A percentile compares a stretch with the other conserved stretches of the same genome.
Evolutionary conservation across 2,888 invertebrate genomes (phyloP).

Genomic region (Latrodectus elegans): DNA sequence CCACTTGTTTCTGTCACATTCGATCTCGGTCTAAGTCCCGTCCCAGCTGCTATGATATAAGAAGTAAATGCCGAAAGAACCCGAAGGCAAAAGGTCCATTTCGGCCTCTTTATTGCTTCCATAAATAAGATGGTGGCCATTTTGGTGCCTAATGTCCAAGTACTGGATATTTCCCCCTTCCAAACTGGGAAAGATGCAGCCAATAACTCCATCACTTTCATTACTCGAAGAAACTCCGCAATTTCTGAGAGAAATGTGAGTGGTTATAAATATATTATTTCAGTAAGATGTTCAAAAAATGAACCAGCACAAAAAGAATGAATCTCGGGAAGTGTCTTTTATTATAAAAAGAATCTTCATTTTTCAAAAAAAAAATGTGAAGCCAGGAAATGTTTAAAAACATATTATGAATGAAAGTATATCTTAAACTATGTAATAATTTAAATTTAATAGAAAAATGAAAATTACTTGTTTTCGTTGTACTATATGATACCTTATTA

Average conservation of each 20-base stretch:
- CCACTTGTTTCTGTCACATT: slow-evolving; percentile 11
- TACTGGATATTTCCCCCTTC: slow-evolving; percentile 28
- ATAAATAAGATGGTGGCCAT: slow-evolving; percentile 55
- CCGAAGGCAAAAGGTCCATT: slow-evolving; percentile 14
- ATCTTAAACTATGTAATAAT: too few relatives aligned
- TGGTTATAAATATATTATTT: slow-evolving; percentile 1
- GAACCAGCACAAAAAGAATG: not conserved
- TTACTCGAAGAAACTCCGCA: slow-evolving; percentile 15
- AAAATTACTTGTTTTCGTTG: too few relatives aligned
- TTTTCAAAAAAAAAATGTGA: too few relatives aligned
- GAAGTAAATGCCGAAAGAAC: slow-evolving; percentile 17
- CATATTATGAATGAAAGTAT: too few relatives aligned
- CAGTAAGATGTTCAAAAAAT: not conserved
- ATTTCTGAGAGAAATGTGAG: not conserved
- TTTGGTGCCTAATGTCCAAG: slow-evolving; percentile 40
- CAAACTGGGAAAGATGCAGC: slow-evolving; percentile 28
- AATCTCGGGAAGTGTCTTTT: not conserved
- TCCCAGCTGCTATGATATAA: slow-evolving; percentile 16
- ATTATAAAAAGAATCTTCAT: too few relatives aligned
- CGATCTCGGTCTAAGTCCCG: slow-evolving; percentile 23
- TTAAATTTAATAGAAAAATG: too few relatives aligned
- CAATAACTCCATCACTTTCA: slow-evolving; percentile 42
- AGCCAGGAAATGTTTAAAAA: too few relatives aligned
- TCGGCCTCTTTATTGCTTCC: slow-evolving; percentile 49
- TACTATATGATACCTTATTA: too few relatives aligned